phyloP scores from a whole-genome alignment of 2,797 vertebrate species.

The Xyrichtys novacula region DNA sequence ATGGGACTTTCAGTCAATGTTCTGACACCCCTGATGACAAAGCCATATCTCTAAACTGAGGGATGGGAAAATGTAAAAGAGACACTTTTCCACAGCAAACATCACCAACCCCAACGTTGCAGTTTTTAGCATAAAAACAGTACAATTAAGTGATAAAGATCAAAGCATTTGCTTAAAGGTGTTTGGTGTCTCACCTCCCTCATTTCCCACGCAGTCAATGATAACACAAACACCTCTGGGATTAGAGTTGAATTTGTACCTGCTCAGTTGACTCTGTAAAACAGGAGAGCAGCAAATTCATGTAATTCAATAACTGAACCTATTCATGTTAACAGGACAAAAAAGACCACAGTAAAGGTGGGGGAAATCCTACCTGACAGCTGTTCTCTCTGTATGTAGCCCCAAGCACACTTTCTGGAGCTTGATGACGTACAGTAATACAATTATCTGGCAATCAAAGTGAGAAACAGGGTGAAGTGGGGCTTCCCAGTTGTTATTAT shows the following conservation, averaged over 20 bases:
- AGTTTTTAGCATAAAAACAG: too few relatives aligned
- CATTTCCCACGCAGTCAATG: constrained; percentile 92
- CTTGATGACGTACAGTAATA: constrained; percentile 26
- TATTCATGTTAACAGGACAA: background rate
- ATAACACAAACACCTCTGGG: constrained; percentile 92
- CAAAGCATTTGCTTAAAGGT: too few relatives aligned
- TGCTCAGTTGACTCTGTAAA: constrained; percentile 74
- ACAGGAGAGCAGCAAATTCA: constrained; percentile 24
- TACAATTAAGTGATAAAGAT: too few relatives aligned
- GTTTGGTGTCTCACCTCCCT: constrained; percentile 85
- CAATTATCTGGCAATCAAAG: background rate
- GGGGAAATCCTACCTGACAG: constrained; percentile 50
- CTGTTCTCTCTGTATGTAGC: constrained; percentile 17
- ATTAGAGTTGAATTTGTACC: constrained; percentile 85
- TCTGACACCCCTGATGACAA: too few relatives aligned
- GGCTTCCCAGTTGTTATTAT: constrained; percentile 24
- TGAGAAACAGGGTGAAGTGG: background rate
- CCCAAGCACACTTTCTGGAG: constrained; percentile 14
- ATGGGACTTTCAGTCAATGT: too few relatives aligned
- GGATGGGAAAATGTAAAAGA: too few relatives aligned
- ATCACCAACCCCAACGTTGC: too few relatives aligned
- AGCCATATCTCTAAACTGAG: too few relatives aligned
- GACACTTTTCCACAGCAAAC: too few relatives aligned
- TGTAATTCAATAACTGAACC: background rate
- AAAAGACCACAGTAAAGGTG: background rate